Base-by-base conservation (phyloP, 2,888 invertebrate species). In the Apotomis turbidana region DNA sequence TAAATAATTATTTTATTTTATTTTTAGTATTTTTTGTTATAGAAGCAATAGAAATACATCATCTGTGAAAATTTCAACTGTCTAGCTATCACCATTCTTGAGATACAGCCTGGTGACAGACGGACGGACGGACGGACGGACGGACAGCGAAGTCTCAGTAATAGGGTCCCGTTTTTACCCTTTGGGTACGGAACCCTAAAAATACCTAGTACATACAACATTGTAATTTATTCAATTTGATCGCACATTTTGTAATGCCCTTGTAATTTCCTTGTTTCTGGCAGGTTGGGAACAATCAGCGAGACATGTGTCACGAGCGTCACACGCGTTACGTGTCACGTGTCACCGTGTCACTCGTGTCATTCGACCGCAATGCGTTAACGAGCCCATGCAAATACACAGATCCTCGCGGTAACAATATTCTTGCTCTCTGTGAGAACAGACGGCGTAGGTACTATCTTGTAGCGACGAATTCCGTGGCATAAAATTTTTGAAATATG, bases 351-450 rank as follows among this genome's bases (percentile, higher is more conserved):
- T 71, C 61, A 71, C 60, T 13, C 83, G 84, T 84, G 92, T 91
- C 93, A 86, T 86, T 90, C 85, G 78, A 76, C 64, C 74, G 89
- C 90, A 84, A 87, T 89, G 92, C 91, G 87, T 90, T 93, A 93
- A 93, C 93, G 89, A 93, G 93, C 88, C 83, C 88, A 93, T 93
- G 93, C 93, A 93, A 93, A 93, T 93, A 85, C 80, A 60, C 38
- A 76, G 79, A 78, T 81, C 80, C 82, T 82, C 76, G 81, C 81
- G 81, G 88, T 90, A 90, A 92, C 92, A 90, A 91, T 90, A 87
- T 89, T 84, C 86, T 78, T 44, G 41, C 12, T 15, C 15, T 6
- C 44, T 57, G 83, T 64, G 80, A 75, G 77, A 80, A 80, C 77
- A 74, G 70, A 64, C 73, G 75, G 77, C 51, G 78, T 77, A 15